Evolutionary conservation across 2,888 invertebrate genomes (phyloP).

Genomic region (Papilio elwesi): DNA sequence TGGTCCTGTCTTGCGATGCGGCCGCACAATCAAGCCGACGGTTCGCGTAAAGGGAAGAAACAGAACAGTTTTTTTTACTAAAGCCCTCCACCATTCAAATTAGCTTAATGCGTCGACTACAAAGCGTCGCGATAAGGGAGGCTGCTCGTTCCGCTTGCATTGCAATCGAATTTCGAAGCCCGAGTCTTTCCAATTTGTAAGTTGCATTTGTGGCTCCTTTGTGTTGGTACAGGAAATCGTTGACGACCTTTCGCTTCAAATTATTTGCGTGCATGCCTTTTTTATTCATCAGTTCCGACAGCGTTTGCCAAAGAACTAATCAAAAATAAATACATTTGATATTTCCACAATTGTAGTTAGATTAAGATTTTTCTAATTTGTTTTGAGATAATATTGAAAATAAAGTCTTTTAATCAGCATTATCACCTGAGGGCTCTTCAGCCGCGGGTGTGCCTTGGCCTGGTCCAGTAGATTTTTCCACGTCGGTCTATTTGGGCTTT

Average conservation of each 20-base stretch:
- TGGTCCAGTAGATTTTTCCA: no score
- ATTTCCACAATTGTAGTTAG: no score
- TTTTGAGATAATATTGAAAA: no score
- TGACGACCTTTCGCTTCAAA: slow-evolving; percentile 11
- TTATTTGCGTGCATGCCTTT: slow-evolving; percentile 11
- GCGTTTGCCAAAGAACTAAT: background rate
- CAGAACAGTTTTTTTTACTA: slow-evolving; percentile 76
- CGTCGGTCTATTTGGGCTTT: no score
- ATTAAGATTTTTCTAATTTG: no score
- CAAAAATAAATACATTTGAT: background rate
- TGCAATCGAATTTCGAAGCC: slow-evolving; percentile 64
- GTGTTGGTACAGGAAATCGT: slow-evolving; percentile 31
- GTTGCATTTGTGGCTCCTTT: slow-evolving; percentile 37
- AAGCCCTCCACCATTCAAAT: slow-evolving; percentile 81
- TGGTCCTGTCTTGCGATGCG: slow-evolving; percentile 69
- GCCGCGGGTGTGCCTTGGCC: no score
- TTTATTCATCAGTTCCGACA: slow-evolving; percentile 16
- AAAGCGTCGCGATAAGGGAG: slow-evolving; percentile 79
- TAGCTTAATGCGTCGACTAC: slow-evolving; percentile 81
- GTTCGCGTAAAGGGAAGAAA: slow-evolving; percentile 75
- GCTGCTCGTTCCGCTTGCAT: slow-evolving; percentile 60
- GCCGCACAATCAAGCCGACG: slow-evolving; percentile 73
- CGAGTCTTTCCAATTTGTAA: slow-evolving; percentile 46
- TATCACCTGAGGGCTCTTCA: no score
- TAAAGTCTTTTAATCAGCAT: no score